Evolutionary conservation across 2,888 invertebrate species (phyloP).

Genomic region (Anagyrus pseudococci): DNA sequence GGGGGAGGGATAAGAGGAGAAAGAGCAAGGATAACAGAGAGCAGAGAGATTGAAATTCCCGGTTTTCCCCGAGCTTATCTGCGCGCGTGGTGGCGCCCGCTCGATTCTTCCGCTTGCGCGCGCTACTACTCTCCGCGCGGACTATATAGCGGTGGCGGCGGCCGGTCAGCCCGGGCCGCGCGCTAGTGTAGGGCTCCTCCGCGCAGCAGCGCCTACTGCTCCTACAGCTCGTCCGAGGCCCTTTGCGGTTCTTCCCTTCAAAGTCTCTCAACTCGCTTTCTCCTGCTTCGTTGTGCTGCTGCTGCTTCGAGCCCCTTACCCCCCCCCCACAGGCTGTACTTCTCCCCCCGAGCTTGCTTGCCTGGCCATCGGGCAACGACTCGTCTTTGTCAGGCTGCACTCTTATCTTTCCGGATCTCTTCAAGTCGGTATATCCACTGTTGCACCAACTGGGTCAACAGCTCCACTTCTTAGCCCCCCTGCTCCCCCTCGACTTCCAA

Average conservation of each 20-base stretch:
- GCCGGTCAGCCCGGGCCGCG: slow-evolving; percentile 2
- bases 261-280: slow-evolving; percentile 18
- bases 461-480: neutral
- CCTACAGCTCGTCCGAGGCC: slow-evolving; percentile 13
- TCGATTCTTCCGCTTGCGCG: slow-evolving; percentile 32
- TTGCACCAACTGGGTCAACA: too few species aligned
- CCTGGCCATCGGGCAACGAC: too few species aligned
- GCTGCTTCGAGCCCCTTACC: neutral
- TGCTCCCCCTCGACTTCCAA: neutral
- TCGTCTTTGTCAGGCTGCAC: neutral
- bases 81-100: slow-evolving; percentile 1
- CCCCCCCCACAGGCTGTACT: too few species aligned
- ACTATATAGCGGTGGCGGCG: slow-evolving; percentile 12
- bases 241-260: slow-evolving; percentile 26
- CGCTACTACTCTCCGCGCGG: slow-evolving; percentile 15
- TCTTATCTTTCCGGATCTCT: neutral
- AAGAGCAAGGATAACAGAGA: too few species aligned
- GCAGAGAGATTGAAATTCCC: slow-evolving; percentile 3
- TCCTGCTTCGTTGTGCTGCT: neutral
- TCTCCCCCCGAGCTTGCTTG: neutral
- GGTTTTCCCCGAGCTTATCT: slow-evolving; percentile 13
- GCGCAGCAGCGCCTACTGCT: slow-evolving; percentile 8
- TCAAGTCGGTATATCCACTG: too few species aligned
- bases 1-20: too few species aligned
- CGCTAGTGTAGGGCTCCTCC: slow-evolving; percentile 32